Evolutionary conservation across 2,888 invertebrate genomes (phyloP).

Genomic region (Hypomecis atomaria): DNA sequence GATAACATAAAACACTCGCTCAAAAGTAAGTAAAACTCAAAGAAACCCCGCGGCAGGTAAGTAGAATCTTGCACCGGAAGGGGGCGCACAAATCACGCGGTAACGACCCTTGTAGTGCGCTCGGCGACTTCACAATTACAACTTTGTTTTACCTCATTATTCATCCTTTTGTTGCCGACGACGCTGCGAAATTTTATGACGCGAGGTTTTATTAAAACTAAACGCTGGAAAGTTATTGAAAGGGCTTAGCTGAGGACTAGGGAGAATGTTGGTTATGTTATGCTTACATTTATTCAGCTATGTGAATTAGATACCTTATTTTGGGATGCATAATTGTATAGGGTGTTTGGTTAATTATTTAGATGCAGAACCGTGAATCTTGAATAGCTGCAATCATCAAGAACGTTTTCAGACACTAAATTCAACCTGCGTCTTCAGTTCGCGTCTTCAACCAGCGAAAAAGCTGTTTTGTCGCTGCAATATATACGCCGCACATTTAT

Average conservation of each 20-base stretch:
- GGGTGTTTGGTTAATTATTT: too few relatives aligned
- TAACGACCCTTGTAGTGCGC: conserved; percentile 66
- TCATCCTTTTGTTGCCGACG: conserved; percentile 79
- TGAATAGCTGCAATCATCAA: too few relatives aligned
- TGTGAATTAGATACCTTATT: background rate
- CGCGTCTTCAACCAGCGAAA: too few relatives aligned
- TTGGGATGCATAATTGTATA: background rate
- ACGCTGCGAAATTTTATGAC: conserved; percentile 77
- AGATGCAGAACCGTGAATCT: too few relatives aligned
- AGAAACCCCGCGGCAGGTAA: conserved; percentile 37
- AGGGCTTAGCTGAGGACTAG: background rate
- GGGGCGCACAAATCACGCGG: conserved; percentile 72
- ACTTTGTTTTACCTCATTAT: conserved; percentile 82
- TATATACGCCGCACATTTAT: too few relatives aligned
- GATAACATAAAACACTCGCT: too few relatives aligned
- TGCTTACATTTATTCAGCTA: background rate
- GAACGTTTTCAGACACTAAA: too few relatives aligned
- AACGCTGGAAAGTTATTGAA: conserved; percentile 56
- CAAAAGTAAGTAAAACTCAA: conserved; percentile 31
- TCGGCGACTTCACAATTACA: conserved; percentile 73
- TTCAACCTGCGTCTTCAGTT: too few relatives aligned
- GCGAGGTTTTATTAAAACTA: conserved; percentile 66
- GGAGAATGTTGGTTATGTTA: too few relatives aligned
- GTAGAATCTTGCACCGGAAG: conserved; percentile 48
- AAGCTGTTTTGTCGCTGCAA: too few relatives aligned